Percentiles rank a stretch among this genome's conserved stretches.
phyloP scores from a whole-genome alignment of 2,113 vertebrate species.

The Xiphias gladius region DNA sequence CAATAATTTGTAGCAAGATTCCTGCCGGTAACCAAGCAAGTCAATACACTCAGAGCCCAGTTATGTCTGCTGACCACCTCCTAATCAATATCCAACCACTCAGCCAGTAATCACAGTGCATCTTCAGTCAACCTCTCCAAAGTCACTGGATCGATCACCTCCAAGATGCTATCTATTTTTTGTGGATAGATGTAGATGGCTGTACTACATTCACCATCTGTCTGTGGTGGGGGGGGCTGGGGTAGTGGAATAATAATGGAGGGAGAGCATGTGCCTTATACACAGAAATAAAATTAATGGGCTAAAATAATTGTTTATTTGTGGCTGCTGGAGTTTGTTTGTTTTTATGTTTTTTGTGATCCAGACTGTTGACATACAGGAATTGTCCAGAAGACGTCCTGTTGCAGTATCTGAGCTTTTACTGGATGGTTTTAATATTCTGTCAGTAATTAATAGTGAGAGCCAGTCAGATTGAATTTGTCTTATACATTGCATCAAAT shows the following conservation, averaged over 20 bases:
- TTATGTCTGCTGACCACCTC: constrained; percentile 69
- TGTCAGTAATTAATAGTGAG: neutral
- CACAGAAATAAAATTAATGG: constrained; percentile 26
- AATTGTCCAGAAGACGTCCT: neutral
- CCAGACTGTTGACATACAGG: neutral
- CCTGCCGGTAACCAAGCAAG: constrained; percentile 42
- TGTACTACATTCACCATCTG: constrained; percentile 19
- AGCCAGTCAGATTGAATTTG: neutral
- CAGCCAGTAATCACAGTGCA: constrained; percentile 66
- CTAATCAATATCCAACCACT: constrained; percentile 71
- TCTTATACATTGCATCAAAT: neutral
- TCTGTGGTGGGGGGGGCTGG: neutral
- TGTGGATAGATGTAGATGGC: constrained; percentile 55
- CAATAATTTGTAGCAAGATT: constrained; percentile 53
- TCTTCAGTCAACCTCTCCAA: constrained; percentile 53
- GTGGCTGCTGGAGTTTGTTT: neutral
- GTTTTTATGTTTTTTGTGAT: neutral
- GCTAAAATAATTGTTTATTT: neutral
- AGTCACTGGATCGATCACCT: constrained; percentile 62
- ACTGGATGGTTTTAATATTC: constrained; percentile 11
- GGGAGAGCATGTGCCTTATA: neutral
- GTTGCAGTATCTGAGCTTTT: neutral
- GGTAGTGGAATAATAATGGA: constrained; percentile 21
- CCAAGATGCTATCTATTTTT: constrained; percentile 59
- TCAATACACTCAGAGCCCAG: constrained; percentile 70